Evolutionary conservation across 2,888 invertebrate species (phyloP), one percentile per base, ranked within the genome.

Genomic region (Drosophila merina): DNA sequence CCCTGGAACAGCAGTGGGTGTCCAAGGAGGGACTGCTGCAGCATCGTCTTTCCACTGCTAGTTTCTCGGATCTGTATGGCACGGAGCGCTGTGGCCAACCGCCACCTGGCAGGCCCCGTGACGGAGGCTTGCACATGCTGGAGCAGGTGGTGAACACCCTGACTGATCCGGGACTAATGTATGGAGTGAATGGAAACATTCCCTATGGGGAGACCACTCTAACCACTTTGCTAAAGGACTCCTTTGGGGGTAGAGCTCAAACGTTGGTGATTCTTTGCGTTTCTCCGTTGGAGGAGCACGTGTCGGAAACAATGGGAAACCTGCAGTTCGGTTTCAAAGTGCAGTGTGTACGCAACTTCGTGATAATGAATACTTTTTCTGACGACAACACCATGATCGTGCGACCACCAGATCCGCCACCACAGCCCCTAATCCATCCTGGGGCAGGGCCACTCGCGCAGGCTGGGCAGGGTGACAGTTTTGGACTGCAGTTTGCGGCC

Each of bases 401-500:
- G 0, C 88, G 57, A 7, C 68, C 69, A 1, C 36, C 90, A 1
- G 90, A 91, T 14, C 64, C 71, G 0, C 55, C 77, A 36, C 57
- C 71, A 0, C 55, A 77, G 30, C 52, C 72, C 4, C 69, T 76
- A 5, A 74, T 72, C 0, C 73, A 60, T 44, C 10, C 60, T 2
- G 42, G 76, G 25, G 76, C 80, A 0, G 84, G 72, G 8, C 56
- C 74, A 2, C 50, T 81, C 36, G 54, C 70, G 0, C 59, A 51
- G 3, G 68, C 67, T 36, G 74, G 30, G 25, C 30, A 51, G 31
- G 74, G 71, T 0, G 87, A 87, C 20, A 77, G 83, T 45, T 96
- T 96, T 89, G 95, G 96, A 40, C 91, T 96, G 59, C 96, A 96
- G 90, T 96, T 97, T 93, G 96, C 96, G 10, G 96, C 96, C 10